phyloP scores from a whole-genome alignment of 2,888 invertebrate species.

The Oscheius sp. region DNA sequence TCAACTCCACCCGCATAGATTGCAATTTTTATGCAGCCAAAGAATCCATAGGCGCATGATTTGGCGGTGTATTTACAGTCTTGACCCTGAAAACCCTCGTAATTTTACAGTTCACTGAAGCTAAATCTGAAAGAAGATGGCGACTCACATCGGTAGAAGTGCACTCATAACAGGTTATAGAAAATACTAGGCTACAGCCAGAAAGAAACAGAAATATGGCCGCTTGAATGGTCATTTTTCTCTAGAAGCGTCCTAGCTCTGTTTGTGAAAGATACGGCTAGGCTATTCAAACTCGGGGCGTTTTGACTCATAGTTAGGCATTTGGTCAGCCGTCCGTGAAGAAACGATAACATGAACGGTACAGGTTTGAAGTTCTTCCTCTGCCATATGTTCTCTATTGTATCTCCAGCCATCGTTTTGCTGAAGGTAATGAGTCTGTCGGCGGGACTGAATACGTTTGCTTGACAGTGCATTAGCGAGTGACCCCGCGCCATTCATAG shows the following conservation, averaged over 20 bases:
- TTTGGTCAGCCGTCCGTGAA: slow-evolving; percentile 25
- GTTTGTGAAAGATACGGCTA: slow-evolving; percentile 15
- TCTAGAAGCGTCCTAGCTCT: background rate
- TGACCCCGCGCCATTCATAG: slow-evolving; percentile 32
- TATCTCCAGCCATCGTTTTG: background rate
- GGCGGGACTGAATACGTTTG: slow-evolving; percentile 20
- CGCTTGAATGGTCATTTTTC: slow-evolving; percentile 16
- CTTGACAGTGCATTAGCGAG: slow-evolving; percentile 32
- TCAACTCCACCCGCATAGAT: slow-evolving; percentile 53
- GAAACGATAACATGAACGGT: slow-evolving; percentile 16
- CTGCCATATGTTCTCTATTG: background rate
- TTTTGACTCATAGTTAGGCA: slow-evolving; percentile 27
- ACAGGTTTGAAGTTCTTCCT: background rate
- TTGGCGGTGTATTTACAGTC: slow-evolving; percentile 48
- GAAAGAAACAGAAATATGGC: slow-evolving; percentile 1
- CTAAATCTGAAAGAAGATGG: background rate
- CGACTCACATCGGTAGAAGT: slow-evolving; percentile 42
- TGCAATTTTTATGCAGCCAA: slow-evolving; percentile 58
- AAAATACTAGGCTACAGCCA: background rate
- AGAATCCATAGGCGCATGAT: slow-evolving; percentile 53
- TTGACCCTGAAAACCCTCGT: slow-evolving; percentile 22
- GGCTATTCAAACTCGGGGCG: slow-evolving; percentile 21
- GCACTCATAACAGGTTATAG: slow-evolving; percentile 49
- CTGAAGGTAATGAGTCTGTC: slow-evolving; percentile 5
- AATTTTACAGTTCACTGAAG: background rate